Evolutionary conservation across 2,888 invertebrate genomes (phyloP), one percentile per base, ranked within the genome.

Genomic region (Mactromeris polynyma): DNA sequence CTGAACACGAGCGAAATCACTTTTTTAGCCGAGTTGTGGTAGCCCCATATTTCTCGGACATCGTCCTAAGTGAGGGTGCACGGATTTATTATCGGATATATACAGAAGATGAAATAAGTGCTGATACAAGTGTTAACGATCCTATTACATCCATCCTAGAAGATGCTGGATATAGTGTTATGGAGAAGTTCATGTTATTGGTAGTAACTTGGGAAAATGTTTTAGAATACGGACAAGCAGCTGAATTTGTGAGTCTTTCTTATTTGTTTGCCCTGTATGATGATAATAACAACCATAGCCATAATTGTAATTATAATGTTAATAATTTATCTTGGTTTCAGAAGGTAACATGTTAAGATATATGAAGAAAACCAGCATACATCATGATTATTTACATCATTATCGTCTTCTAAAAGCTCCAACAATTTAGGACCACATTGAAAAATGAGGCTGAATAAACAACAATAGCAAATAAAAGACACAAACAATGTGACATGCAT

Each of bases 131-230:
- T 36, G 69, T 82, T 2, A 64, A 69, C 21, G 38, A 58, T 26
- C 26, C n/a, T 4, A 64, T 82, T 2, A 69, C 26, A n/a, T n/a
- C 82, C 3, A 69, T 82, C 31, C 69, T 82, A 31, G 64, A 38
- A 17, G 82, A 64, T 38, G 82, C 82, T 69, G 69, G 82, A 4
- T 82, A 82, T 69, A 17, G 69, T 26, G n/a, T 21, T 17, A 82
- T 82, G 64, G 82, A 82, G 17, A 40, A 58, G 40, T 82, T 40
- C 40, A 40, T 82, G 33, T 64, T 82, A 14, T 19, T 82, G 4
- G 69, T 82, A 2, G 82, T 82, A 36, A 82, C 82, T 26, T 82
- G 82, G 82, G 69, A 64, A 4, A 58, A 82, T 42, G 82, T 82
- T n/a, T 17, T 26, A 31, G 69, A 69, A 69, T 82, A 82, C 40